These are phyloP conservation scores for Microchrysa polita DNA, from an alignment of 2,888 invertebrate species.

Conservation along the genomic window DNA sequence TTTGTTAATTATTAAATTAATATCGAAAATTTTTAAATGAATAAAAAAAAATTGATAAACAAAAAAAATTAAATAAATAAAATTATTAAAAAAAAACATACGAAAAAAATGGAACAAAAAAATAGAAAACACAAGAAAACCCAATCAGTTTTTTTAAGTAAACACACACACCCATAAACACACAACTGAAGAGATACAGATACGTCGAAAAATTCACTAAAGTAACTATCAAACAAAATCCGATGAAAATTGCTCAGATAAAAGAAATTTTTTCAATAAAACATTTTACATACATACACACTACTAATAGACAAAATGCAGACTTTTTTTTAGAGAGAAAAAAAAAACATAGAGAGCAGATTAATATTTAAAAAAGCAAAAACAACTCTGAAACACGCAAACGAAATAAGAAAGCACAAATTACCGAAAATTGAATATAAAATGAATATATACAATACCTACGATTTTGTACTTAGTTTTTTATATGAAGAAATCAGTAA, in stretches of 20 bases:
- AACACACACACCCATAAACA: no score
- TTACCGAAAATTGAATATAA: no score
- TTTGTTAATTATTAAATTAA: conserved; percentile 67
- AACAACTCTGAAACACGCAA: conserved; percentile 14
- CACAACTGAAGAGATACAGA: neutral
- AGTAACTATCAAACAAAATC: neutral
- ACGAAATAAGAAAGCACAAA: neutral
- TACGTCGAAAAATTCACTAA: neutral
- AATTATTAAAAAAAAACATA: no score
- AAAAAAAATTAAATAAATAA: conserved; percentile 29
- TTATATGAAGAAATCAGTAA: no score
- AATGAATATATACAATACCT: no score
- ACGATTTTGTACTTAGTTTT: no score
- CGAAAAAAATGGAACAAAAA: conserved; percentile 33
- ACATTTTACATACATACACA: neutral
- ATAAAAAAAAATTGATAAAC: conserved; percentile 51
- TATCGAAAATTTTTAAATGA: conserved; percentile 66
- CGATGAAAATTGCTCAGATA: neutral
- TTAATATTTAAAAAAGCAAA: conserved; percentile 21
- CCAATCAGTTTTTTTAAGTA: conserved; percentile 31
- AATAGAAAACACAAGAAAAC: conserved; percentile 29
- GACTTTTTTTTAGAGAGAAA: neutral
- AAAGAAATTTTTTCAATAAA: neutral
- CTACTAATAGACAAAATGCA: neutral
- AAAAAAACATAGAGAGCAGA: neutral